Percentiles rank a stretch among this genome's conserved stretches.
phyloP scores from a whole-genome alignment of 1,140 invertebrate species.

The Drosophila lowei region DNA sequence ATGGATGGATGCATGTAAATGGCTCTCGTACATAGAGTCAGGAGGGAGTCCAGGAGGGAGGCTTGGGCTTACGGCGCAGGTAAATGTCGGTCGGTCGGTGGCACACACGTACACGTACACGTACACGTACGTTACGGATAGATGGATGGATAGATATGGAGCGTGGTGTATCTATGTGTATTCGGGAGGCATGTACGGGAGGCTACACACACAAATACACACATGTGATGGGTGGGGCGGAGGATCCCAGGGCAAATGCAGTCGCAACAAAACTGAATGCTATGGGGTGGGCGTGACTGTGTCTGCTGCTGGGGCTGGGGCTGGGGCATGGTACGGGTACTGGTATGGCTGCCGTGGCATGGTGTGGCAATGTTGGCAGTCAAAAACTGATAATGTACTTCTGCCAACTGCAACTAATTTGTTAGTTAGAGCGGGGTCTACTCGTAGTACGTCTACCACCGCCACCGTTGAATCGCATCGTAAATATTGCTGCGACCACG shows the following conservation, averaged over 20 bases:
- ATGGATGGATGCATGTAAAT: constrained; percentile 15
- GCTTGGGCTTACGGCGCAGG: background rate
- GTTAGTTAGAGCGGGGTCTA: constrained; percentile 31
- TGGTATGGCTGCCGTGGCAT: background rate
- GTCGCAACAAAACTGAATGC: too few relatives aligned
- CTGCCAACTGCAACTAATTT: constrained; percentile 63
- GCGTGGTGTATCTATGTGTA: too few relatives aligned
- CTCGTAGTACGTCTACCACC: background rate
- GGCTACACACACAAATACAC: too few relatives aligned
- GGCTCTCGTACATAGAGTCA: constrained; percentile 4
- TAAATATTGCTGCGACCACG: constrained; percentile 40
- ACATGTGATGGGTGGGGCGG: too few relatives aligned
- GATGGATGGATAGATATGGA: background rate
- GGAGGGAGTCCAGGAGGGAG: constrained; percentile 10
- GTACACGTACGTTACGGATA: too few relatives aligned
- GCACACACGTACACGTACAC: too few relatives aligned
- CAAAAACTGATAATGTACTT: constrained; percentile 63
- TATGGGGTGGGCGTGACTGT: background rate
- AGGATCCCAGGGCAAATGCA: too few relatives aligned
- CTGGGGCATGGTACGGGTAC: too few relatives aligned
- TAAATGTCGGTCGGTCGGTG: too few relatives aligned
- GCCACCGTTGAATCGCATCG: constrained; percentile 17
- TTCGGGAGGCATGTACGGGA: too few relatives aligned
- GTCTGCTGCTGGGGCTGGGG: background rate
- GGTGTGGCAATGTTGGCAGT: constrained; percentile 31